Conservation (phyloP, 1,140 invertebrate genomes). For the Macrobrachium nipponense region DNA sequence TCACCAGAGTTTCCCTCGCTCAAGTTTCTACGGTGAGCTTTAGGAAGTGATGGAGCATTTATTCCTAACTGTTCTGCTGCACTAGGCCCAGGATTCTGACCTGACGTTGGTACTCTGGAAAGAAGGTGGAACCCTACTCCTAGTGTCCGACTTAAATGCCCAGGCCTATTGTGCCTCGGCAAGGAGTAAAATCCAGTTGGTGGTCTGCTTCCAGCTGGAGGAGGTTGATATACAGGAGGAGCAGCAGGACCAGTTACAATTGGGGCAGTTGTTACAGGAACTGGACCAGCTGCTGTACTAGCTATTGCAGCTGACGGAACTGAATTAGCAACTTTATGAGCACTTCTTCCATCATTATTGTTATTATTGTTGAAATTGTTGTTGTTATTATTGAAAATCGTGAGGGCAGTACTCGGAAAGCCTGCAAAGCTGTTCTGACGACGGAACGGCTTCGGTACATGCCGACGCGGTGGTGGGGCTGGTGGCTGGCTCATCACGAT, state of each 20-base stretch:
- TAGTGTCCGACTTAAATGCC: slow-evolving; percentile 34
- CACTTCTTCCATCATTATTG: slow-evolving; percentile 42
- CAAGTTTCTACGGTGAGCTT: slow-evolving; percentile 43
- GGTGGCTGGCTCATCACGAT: slow-evolving; percentile 52
- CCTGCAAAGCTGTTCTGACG: slow-evolving; percentile 64
- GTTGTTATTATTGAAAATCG: slow-evolving; percentile 52
- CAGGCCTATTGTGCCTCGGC: slow-evolving; percentile 50
- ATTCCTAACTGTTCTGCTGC: slow-evolving; percentile 52
- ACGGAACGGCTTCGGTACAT: slow-evolving; percentile 54
- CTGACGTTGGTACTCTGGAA: slow-evolving; percentile 32
- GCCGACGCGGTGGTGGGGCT: slow-evolving; percentile 48
- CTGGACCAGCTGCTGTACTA: background rate
- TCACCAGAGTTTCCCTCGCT: slow-evolving; percentile 41
- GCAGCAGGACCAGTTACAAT: slow-evolving; percentile 2
- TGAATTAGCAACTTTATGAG: slow-evolving; percentile 9
- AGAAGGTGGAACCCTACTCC: slow-evolving; percentile 50
- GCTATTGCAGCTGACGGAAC: background rate
- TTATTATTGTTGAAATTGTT: slow-evolving; percentile 36
- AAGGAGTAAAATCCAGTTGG: slow-evolving; percentile 48
- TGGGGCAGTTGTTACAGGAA: slow-evolving; percentile 9
- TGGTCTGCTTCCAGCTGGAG: slow-evolving; percentile 48
- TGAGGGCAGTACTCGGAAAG: slow-evolving; percentile 56
- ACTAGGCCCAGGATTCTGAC: slow-evolving; percentile 25
- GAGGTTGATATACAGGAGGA: slow-evolving; percentile 45
- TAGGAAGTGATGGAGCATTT: slow-evolving; percentile 46